phyloP scores from a whole-genome alignment of 2,797 vertebrate genomes.

The Clarias laeviceps region DNA sequence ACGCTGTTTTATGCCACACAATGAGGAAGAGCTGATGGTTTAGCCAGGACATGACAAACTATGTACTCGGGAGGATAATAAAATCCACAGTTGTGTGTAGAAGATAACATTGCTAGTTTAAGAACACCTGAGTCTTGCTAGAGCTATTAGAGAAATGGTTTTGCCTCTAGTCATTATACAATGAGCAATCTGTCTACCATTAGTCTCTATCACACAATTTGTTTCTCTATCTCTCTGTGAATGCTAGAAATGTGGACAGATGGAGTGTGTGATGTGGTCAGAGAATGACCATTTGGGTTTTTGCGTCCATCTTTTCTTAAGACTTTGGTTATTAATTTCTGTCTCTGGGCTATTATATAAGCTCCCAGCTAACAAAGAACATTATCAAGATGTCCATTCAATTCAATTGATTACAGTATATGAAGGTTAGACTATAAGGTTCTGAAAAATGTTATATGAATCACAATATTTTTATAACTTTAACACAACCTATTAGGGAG shows the following conservation, averaged over 20 bases:
- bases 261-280: conserved; percentile 14
- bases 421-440: background rate
- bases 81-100: conserved; percentile 6
- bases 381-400: background rate
- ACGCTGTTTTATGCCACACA: conserved; percentile 10
- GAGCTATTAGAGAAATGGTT: conserved; percentile 9
- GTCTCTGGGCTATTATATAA: background rate
- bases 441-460: background rate
- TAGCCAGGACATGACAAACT: conserved; percentile 21
- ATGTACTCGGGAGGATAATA: conserved; percentile 12
- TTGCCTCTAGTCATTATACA: conserved; percentile 9
- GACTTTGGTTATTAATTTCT: background rate
- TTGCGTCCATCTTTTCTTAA: background rate
- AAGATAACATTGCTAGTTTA: conserved; percentile 27
- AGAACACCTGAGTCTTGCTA: conserved; percentile 18
- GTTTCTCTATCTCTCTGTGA: background rate
- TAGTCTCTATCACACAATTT: background rate
- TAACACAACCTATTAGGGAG: background rate
- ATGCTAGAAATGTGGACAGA: conserved; percentile 16
- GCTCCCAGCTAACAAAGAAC: background rate
- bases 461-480: background rate
- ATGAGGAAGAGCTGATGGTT: conserved; percentile 10
- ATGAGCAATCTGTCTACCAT: conserved; percentile 24
- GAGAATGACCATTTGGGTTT: conserved; percentile 5
- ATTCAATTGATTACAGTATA: background rate